Percentiles rank a stretch among this genome's conserved stretches.
Conservation (phyloP, 2,113 vertebrate genomes). For the Saiga tatarica region DNA sequence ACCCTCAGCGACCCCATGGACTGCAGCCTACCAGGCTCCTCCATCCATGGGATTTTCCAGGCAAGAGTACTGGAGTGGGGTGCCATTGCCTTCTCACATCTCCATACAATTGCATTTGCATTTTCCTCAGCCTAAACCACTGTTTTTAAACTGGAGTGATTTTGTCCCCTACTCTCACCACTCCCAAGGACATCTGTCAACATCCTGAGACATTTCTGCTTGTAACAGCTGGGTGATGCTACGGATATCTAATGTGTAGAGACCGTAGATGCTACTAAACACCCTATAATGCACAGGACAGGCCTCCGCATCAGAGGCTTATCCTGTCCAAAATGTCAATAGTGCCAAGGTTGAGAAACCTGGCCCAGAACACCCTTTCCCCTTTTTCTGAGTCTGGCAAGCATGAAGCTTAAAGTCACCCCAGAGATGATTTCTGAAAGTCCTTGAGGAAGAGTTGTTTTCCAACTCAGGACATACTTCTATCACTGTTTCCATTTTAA, state of each 20-base stretch:
- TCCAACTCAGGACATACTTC: neutral
- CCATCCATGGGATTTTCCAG: too few species aligned
- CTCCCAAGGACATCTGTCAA: neutral
- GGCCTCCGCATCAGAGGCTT: neutral
- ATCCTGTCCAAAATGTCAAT: neutral
- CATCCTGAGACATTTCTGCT: neutral
- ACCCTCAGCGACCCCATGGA: too few species aligned
- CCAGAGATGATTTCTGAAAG: neutral
- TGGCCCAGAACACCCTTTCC: neutral
- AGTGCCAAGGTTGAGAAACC: neutral
- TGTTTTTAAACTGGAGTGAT: neutral
- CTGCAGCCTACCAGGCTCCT: too few species aligned
- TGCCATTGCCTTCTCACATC: too few species aligned
- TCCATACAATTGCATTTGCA: too few species aligned
- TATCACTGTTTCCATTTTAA: neutral
- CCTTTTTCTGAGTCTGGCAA: neutral
- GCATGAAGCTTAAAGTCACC: neutral
- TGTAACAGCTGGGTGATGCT: neutral
- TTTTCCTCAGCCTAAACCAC: neutral
- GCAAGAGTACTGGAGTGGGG: too few species aligned
- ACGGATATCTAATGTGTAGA: neutral
- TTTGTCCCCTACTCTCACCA: rapidly evolving
- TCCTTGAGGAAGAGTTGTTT: neutral
- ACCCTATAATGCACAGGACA: neutral
- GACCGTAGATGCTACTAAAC: neutral